Evolutionary conservation across 2,797 vertebrate genomes (phyloP).

Genomic region (Balearica regulorum): DNA sequence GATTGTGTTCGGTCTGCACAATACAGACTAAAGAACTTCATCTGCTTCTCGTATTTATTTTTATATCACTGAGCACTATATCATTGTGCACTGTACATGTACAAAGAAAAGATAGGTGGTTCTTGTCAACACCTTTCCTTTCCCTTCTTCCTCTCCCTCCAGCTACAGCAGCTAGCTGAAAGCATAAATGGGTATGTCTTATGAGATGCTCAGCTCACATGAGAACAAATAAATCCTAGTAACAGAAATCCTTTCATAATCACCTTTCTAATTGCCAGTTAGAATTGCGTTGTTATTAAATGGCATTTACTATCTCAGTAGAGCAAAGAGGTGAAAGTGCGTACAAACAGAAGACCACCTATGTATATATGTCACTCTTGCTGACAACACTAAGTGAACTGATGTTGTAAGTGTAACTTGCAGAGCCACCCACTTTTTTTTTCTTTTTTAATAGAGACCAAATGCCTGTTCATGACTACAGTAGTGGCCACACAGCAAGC

Average conservation of each 20-base stretch:
- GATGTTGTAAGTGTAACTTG: not conserved
- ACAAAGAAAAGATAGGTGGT: not conserved
- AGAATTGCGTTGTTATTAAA: not conserved
- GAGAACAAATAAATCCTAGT: not conserved
- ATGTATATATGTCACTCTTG: not conserved
- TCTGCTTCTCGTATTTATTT: not conserved
- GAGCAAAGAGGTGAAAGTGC: not conserved
- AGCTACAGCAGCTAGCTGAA: not conserved
- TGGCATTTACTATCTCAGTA: not conserved
- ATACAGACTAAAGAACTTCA: not conserved
- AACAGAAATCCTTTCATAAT: not conserved
- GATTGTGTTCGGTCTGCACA: not conserved
- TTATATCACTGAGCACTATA: not conserved
- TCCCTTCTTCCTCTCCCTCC: not conserved
- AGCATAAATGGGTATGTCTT: fast-evolving
- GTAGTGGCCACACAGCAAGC: not conserved
- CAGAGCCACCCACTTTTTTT: not conserved
- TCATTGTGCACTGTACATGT: not conserved
- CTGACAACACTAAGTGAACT: not conserved
- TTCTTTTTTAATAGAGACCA: not conserved
- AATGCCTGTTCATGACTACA: not conserved
- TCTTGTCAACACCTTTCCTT: not conserved
- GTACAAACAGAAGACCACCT: not conserved
- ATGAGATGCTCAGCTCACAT: not conserved
- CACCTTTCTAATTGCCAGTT: not conserved